Evolutionary conservation across 2,113 vertebrate species (phyloP).

Genomic region (Hiodon tergisus): DNA sequence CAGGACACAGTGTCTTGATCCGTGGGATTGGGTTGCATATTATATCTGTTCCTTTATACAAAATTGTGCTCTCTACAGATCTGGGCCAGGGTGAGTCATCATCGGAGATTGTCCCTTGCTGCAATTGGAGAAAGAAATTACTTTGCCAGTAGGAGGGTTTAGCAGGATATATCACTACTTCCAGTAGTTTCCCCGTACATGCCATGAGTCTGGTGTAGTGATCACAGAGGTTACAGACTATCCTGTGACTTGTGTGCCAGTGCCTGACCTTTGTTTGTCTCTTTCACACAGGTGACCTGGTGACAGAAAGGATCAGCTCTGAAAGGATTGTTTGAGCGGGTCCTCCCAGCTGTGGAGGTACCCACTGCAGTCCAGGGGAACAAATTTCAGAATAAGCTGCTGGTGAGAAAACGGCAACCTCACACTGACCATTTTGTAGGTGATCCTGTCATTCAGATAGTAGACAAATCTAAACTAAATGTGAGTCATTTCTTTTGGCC

Average conservation of each 20-base stretch:
- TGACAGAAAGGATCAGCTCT: neutral
- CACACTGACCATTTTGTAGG: neutral
- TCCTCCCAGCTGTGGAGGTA: neutral
- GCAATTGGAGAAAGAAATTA: constrained; percentile 11
- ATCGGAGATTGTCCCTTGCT: constrained; percentile 10
- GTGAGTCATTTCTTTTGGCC: too few relatives aligned
- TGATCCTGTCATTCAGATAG: constrained; percentile 2
- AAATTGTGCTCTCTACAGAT: neutral
- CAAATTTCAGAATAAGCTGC: neutral
- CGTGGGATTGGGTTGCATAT: constrained; percentile 1
- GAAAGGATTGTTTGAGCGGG: neutral
- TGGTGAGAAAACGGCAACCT: neutral
- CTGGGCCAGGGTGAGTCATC: neutral
- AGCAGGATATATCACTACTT: neutral
- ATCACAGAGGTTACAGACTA: too few relatives aligned
- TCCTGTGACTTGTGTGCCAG: too few relatives aligned
- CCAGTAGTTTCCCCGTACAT: neutral
- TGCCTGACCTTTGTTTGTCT: neutral
- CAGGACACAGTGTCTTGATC: neutral
- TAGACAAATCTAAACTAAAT: neutral
- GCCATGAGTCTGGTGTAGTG: neutral
- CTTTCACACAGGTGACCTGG: constrained; percentile 5
- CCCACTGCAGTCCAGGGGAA: neutral
- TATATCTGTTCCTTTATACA: neutral
- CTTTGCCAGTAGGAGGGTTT: neutral